These are phyloP conservation scores for Gambelia wislizenii DNA, from an alignment of 2,797 vertebrate species.

Conservation along the genomic window DNA sequence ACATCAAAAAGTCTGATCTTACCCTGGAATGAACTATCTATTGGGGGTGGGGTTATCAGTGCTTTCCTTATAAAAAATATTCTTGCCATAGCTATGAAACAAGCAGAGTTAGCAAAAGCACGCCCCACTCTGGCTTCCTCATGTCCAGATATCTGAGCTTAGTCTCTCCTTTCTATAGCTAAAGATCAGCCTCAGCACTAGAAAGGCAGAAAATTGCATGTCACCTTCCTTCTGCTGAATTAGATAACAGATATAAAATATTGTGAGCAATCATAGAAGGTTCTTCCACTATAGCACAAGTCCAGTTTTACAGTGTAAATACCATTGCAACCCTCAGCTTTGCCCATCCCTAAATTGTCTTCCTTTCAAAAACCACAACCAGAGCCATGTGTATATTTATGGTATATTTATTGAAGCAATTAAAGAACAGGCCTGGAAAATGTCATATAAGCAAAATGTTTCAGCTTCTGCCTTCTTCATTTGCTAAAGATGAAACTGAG, in stretches of 20 bases:
- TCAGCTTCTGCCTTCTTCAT: too few species aligned
- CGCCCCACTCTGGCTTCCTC: neutral
- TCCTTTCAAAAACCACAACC: neutral
- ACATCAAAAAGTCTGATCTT: neutral
- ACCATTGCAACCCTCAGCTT: neutral
- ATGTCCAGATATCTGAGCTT: neutral
- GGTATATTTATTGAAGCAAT: neutral
- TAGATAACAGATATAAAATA: neutral
- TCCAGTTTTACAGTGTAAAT: neutral
- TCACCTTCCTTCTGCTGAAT: neutral
- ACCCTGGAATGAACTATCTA: neutral
- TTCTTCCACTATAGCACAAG: neutral
- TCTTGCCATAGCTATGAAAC: constrained; percentile 13
- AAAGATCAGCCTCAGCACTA: neutral
- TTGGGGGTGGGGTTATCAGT: neutral
- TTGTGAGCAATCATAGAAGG: neutral
- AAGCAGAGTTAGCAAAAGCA: constrained; percentile 1
- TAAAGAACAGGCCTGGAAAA: neutral
- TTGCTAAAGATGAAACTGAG: too few species aligned
- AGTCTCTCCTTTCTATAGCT: neutral
- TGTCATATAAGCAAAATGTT: too few species aligned
- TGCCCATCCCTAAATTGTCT: neutral
- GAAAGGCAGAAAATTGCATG: neutral
- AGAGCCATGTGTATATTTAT: neutral
- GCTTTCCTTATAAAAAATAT: neutral